These are phyloP conservation scores for Gopherus flavomarginatus DNA, from an alignment of 2,113 vertebrate genomes.

Conservation along the genomic window DNA sequence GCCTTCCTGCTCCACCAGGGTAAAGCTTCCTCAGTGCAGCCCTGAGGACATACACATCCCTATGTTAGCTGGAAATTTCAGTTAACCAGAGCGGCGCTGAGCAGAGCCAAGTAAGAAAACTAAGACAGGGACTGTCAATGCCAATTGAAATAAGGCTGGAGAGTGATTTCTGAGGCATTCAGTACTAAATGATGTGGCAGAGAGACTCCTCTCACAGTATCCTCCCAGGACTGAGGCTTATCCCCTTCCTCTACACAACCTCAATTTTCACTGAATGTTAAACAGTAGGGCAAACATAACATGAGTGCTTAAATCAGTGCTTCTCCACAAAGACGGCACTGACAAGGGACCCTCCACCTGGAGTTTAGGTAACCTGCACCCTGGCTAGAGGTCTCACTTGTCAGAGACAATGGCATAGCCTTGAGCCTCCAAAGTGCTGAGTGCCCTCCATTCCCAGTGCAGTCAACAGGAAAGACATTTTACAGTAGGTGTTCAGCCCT, in stretches of 20 bases:
- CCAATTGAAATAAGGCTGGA: not conserved
- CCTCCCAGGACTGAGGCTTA: not conserved
- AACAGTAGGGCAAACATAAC: constrained; percentile 29
- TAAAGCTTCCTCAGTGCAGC: not conserved
- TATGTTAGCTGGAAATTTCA: not conserved
- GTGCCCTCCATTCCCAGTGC: not conserved
- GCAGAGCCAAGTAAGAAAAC: not conserved
- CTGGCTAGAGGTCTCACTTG: not conserved
- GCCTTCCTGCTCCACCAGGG: not conserved
- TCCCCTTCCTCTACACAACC: not conserved
- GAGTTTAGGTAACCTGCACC: not conserved
- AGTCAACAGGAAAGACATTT: not conserved
- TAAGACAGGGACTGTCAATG: not conserved
- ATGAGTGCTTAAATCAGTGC: not conserved
- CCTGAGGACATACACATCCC: not conserved
- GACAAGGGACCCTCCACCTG: not conserved
- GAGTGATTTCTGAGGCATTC: not conserved
- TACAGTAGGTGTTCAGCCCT: constrained; percentile 59
- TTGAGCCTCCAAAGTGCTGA: not conserved
- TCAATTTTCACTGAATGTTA: not conserved
- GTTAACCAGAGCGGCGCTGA: not conserved
- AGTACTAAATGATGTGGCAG: not conserved
- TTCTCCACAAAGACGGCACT: constrained; percentile 1
- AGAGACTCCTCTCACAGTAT: not conserved
- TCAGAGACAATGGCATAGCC: not conserved